These are phyloP conservation scores for Tachina fera DNA, from an alignment of 2,888 invertebrate genomes.

Conservation along the genomic window DNA sequence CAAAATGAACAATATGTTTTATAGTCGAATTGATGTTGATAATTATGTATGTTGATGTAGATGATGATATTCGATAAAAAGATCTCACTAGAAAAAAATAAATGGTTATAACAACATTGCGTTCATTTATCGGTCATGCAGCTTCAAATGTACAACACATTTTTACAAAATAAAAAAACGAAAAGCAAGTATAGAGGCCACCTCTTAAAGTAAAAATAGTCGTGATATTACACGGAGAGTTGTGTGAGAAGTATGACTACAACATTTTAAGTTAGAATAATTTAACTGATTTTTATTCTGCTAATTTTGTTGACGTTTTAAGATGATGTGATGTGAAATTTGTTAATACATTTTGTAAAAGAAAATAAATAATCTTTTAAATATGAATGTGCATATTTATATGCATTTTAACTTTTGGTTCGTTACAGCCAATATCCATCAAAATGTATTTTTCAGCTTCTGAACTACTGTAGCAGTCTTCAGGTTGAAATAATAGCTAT, in stretches of 20 bases:
- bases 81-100: constrained; percentile 41
- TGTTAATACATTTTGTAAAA: too few relatives aligned
- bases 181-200: constrained; percentile 52
- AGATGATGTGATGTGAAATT: too few relatives aligned
- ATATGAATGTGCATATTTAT: too few relatives aligned
- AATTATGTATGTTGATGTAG: constrained; percentile 37
- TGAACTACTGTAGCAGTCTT: too few relatives aligned
- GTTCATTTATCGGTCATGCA: constrained; percentile 27
- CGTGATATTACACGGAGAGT: constrained; percentile 9
- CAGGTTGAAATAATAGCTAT: too few relatives aligned
- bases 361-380: too few relatives aligned
- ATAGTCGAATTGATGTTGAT: constrained; percentile 21
- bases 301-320: too few relatives aligned
- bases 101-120: constrained; percentile 64
- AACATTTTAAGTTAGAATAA: neutral
- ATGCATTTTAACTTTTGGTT: too few relatives aligned
- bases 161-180: neutral
- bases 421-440: too few relatives aligned
- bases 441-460: too few relatives aligned
- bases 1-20: constrained; percentile 10
- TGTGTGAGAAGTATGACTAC: neutral
- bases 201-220: constrained; percentile 41
- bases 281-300: too few relatives aligned
- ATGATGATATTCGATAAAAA: constrained; percentile 52
- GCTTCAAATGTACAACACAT: constrained; percentile 22